Conservation (phyloP, 2,888 invertebrate species). For the Orthosia incerta region DNA sequence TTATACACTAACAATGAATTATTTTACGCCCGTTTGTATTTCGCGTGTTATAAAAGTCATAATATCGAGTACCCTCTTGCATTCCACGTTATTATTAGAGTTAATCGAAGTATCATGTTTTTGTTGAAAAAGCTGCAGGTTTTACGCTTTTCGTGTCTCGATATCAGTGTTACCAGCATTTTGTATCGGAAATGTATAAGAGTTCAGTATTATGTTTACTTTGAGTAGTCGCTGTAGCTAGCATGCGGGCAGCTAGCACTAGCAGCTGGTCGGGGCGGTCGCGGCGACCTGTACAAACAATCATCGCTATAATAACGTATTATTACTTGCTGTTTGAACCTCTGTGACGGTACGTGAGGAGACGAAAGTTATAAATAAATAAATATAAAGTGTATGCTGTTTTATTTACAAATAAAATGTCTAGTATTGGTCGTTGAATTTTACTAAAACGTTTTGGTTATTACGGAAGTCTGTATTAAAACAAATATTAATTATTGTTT, state of each 20-base stretch:
- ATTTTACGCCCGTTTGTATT: slow-evolving; percentile 78
- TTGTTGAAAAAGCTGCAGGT: slow-evolving; percentile 64
- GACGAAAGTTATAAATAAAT: slow-evolving; percentile 85
- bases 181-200: slow-evolving; percentile 70
- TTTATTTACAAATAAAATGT: slow-evolving; percentile 59
- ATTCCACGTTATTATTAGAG: slow-evolving; percentile 86
- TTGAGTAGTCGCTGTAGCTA: slow-evolving; percentile 58
- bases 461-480: too few relatives aligned
- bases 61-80: slow-evolving; percentile 82
- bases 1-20: slow-evolving; percentile 81
- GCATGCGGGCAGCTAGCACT: slow-evolving; percentile 3
- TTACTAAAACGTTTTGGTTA: too few relatives aligned
- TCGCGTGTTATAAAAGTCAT: slow-evolving; percentile 71
- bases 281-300: slow-evolving; percentile 74
- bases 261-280: slow-evolving; percentile 5
- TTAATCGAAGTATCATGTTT: slow-evolving; percentile 69
- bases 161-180: slow-evolving; percentile 66
- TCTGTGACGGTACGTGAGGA: slow-evolving; percentile 82
- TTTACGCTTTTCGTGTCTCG: slow-evolving; percentile 71
- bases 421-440: too few relatives aligned
- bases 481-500: too few relatives aligned
- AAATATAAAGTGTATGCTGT: slow-evolving; percentile 78
- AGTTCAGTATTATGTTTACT: slow-evolving; percentile 77
- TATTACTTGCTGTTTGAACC: slow-evolving; percentile 82
- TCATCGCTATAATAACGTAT: slow-evolving; percentile 73